Conservation (phyloP, 2,888 invertebrate genomes). For the Pantelozetes paolii region DNA sequence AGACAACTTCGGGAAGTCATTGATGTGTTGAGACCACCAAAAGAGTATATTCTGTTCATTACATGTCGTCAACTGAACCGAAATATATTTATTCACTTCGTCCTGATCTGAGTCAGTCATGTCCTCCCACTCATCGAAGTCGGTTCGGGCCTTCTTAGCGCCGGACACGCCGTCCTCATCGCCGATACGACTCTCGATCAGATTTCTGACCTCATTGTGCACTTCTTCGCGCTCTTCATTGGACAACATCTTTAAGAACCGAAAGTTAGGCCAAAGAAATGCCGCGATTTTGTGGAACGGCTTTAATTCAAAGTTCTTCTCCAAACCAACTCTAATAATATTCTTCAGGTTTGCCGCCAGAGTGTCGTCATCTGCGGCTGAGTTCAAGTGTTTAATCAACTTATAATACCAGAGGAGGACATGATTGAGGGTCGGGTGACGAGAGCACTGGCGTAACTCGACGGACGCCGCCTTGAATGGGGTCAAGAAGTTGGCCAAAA, state of each 20-base stretch:
- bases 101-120: slow-evolving; percentile 40
- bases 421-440: slow-evolving; percentile 43
- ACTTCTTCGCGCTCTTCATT: slow-evolving; percentile 42
- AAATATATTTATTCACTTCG: slow-evolving; percentile 42
- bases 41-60: slow-evolving; percentile 40
- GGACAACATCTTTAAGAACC: slow-evolving; percentile 43
- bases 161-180: not conserved
- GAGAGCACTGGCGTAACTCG: slow-evolving; percentile 39
- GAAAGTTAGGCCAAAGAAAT: slow-evolving; percentile 45
- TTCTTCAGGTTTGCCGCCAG: slow-evolving; percentile 15
- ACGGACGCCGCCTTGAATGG: slow-evolving; percentile 42
- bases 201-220: slow-evolving; percentile 40
- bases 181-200: slow-evolving; percentile 36
- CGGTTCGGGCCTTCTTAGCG: slow-evolving; percentile 30
- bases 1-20: slow-evolving; percentile 43
- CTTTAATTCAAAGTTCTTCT: slow-evolving; percentile 41
- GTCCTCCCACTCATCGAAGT: slow-evolving; percentile 43
- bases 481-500: slow-evolving; percentile 38
- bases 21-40: slow-evolving; percentile 43
- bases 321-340: slow-evolving; percentile 23
- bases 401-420: slow-evolving; percentile 44
- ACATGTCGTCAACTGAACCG: slow-evolving; percentile 41
- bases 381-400: slow-evolving; percentile 39
- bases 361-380: slow-evolving; percentile 23
- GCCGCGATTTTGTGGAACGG: slow-evolving; percentile 43